Conservation (phyloP, 2,797 vertebrate species). For the Heteromormyrus szaboi region DNA sequence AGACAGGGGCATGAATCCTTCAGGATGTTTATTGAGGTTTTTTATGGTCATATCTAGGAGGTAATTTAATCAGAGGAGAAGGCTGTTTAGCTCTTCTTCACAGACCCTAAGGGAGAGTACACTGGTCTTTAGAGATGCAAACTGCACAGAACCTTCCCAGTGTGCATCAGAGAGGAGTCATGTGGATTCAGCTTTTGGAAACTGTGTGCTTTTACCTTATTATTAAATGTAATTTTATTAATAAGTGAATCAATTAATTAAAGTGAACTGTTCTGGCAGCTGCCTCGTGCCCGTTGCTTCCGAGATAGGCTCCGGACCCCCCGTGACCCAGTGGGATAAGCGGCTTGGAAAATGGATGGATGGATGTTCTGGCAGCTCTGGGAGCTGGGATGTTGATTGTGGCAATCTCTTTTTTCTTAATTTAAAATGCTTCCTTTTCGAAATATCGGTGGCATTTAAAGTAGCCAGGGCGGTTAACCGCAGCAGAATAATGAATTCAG, state of each 20-base stretch:
- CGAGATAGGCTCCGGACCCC: too few relatives aligned
- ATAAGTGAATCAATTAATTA: neutral
- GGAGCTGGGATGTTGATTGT: neutral
- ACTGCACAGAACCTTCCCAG: neutral
- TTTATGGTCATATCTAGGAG: neutral
- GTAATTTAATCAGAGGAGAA: neutral
- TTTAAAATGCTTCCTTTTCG: neutral
- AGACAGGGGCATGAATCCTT: neutral
- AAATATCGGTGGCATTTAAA: neutral
- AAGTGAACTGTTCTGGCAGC: neutral
- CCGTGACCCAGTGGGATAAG: too few relatives aligned
- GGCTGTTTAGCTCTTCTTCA: neutral
- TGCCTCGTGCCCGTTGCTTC: too few relatives aligned
- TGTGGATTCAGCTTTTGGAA: neutral
- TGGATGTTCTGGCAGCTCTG: too few relatives aligned
- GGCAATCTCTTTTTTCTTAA: neutral
- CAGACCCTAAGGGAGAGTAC: neutral
- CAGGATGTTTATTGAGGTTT: neutral
- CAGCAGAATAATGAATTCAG: neutral
- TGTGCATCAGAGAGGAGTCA: neutral
- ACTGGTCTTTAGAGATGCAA: neutral
- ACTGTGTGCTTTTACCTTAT: neutral
- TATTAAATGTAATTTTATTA: slow-evolving; percentile 8
- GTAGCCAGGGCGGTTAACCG: neutral
- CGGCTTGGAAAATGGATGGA: too few relatives aligned